A percentile compares a stretch with the other conserved stretches of the same genome.
phyloP scores from a whole-genome alignment of 2,113 vertebrate species.

The Clarias macrocephalus region DNA sequence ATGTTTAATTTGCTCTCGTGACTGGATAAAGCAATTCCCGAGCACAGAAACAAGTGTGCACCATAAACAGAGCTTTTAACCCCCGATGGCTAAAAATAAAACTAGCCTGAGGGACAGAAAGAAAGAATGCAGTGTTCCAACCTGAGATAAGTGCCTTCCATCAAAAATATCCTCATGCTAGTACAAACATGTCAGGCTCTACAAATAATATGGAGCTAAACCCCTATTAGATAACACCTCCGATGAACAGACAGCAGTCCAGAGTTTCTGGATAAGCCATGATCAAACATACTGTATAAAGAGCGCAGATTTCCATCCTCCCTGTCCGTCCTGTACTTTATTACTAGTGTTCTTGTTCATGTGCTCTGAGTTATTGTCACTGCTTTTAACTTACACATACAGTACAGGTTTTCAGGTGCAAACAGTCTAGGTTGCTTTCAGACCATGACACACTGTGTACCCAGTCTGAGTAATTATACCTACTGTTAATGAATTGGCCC shows the following conservation, averaged over 20 bases:
- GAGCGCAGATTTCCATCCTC: neutral
- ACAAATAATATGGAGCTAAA: neutral
- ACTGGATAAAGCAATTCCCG: constrained; percentile 9
- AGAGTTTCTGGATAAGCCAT: neutral
- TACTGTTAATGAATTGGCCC: neutral
- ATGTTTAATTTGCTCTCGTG: neutral
- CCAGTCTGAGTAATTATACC: neutral
- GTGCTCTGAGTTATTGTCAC: neutral
- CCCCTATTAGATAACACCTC: neutral
- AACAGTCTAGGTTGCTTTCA: neutral
- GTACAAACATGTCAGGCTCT: neutral
- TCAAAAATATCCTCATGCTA: too few species aligned
- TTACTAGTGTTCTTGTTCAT: neutral
- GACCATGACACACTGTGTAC: neutral
- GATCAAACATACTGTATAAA: neutral
- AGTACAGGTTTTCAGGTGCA: neutral
- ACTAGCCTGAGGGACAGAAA: neutral
- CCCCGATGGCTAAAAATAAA: neutral
- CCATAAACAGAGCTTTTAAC: neutral
- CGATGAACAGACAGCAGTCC: neutral
- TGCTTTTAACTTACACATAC: neutral
- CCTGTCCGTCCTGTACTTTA: neutral
- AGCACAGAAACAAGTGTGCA: neutral
- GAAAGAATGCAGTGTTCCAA: neutral
- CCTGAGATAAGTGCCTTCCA: neutral